Evolutionary conservation across 2,113 vertebrate species (phyloP), one percentile per base, ranked within the genome.

Genomic region (Corythornis vintsioides): DNA sequence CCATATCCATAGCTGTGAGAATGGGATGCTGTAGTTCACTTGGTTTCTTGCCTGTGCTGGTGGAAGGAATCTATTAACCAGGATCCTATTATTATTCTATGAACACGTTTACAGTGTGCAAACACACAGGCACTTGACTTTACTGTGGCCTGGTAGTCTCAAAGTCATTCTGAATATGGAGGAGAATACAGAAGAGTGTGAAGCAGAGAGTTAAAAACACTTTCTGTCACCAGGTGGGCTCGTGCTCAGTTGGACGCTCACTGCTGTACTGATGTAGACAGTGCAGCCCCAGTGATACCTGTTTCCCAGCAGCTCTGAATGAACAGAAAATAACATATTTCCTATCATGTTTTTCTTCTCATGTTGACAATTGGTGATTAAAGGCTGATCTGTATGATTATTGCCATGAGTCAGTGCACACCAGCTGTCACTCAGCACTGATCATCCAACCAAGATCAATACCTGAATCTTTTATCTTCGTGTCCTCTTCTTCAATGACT

Each of bases 161-260:
- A 26, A 31, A 63, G 7, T 53, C 3, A 2, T 57, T 69, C 15
- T 42, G 6, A 66, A 50, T 11, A n/a, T 11, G 16, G 10, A 65
- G 8, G 14, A 65, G 24, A 65, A 60, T 3, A 8, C 11, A 76
- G 33, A 57, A 59, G 52, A 24, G 5, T 47, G 59, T 20, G 31
- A 22, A 42, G 33, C 2, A 64, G 47, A 86, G 72, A 3, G 2
- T 29, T 40, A 47, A 91, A 91, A 91, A 40, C 31, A 2, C 12
- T 70, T 75, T 79, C 60, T 85, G 15, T 45, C 43, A 61, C 45
- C 29, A 22, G 0, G 0, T 43, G 14, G n/a, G 20, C 5, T 64
- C 11, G 0, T 22, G 13, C 5, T 84, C 6, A 31, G 38, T 2
- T 66, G 52, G 74, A 56, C 25, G 3, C 10, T 55, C 5, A 0